Evolutionary conservation across 1,140 invertebrate genomes (phyloP).

Genomic region (Lamellibrachia luymesi): DNA sequence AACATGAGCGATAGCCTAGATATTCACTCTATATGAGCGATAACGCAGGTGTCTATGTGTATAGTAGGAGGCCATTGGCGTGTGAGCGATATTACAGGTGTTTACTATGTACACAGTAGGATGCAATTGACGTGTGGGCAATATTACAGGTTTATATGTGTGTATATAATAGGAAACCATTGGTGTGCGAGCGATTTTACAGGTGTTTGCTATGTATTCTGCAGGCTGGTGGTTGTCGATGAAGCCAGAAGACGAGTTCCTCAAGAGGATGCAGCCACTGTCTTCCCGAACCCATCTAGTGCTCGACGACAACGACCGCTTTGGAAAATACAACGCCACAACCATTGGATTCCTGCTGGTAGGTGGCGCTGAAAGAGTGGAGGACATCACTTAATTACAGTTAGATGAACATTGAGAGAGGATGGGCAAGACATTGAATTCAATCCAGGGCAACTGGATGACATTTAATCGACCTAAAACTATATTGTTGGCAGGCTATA

Average conservation of each 20-base stretch:
- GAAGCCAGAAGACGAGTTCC: slow-evolving; percentile 45
- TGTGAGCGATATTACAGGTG: background rate
- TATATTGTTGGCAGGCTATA: background rate
- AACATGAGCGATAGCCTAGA: too few relatives aligned
- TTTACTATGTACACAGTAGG: background rate
- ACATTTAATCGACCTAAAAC: background rate
- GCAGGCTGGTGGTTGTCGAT: slow-evolving; percentile 54
- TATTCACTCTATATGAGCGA: too few relatives aligned
- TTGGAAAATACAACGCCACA: slow-evolving; percentile 41
- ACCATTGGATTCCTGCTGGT: slow-evolving; percentile 47
- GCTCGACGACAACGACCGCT: slow-evolving; percentile 36
- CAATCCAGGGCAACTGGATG: background rate
- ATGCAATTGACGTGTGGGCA: too few relatives aligned
- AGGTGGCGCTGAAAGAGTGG: background rate
- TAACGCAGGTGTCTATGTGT: too few relatives aligned
- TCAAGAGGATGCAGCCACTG: slow-evolving; percentile 46
- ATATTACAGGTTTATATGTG: background rate
- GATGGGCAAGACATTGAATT: background rate
- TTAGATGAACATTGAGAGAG: background rate
- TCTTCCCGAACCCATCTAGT: slow-evolving; percentile 18
- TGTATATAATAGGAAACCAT: background rate
- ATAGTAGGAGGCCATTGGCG: too few relatives aligned
- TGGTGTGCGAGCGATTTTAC: background rate
- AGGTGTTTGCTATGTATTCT: slow-evolving; percentile 15
- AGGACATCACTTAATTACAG: background rate